These are phyloP conservation scores for Saguinus midas DNA, from an alignment of 2,113 vertebrate species.

Conservation along the genomic window DNA sequence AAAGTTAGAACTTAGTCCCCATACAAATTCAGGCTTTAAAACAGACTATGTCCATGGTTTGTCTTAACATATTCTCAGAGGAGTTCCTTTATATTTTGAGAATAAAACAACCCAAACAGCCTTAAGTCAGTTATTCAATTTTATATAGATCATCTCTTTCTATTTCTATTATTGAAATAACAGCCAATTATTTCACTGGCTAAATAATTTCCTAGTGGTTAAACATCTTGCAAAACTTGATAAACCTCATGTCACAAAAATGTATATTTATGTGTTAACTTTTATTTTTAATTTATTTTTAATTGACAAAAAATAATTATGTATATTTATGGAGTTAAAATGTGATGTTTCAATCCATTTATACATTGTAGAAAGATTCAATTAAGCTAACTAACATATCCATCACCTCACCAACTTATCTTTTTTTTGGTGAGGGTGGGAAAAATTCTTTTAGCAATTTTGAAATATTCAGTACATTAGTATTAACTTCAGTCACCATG, in stretches of 20 bases:
- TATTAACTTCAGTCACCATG: background rate
- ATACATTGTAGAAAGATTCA: background rate
- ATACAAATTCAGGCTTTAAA: constrained; percentile 30
- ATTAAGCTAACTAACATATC: background rate
- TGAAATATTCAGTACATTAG: background rate
- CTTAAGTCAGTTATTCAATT: background rate
- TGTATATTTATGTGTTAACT: background rate
- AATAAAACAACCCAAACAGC: background rate
- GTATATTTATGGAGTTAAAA: background rate
- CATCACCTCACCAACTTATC: background rate
- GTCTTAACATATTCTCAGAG: background rate
- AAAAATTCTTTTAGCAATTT: background rate
- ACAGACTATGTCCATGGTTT: background rate
- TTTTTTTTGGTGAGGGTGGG: background rate
- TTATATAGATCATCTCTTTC: too few relatives aligned
- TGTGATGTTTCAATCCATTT: background rate
- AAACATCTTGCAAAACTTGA: background rate
- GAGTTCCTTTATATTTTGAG: background rate
- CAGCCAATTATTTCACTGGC: background rate
- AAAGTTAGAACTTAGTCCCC: background rate
- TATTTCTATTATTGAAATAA: too few relatives aligned
- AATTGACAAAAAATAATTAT: background rate
- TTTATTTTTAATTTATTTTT: background rate
- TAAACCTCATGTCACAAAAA: background rate
- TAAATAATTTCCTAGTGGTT: background rate